Base-by-base conservation (phyloP, 92 coral and sea anemone species). In the Palythoa caribaeorum region DNA sequence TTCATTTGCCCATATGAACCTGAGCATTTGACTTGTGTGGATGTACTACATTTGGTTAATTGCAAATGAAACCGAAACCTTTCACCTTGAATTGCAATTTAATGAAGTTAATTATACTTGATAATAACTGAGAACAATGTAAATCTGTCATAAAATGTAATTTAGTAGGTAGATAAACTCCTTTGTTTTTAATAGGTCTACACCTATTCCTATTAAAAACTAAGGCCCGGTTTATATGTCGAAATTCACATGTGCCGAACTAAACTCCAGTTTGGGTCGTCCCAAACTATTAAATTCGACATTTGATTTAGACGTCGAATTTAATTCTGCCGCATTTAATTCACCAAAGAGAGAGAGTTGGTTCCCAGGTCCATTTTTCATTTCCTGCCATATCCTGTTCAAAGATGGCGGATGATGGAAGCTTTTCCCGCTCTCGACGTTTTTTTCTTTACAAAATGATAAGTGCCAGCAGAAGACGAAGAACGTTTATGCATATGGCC, bases 301-400 rank as follows among this genome's bases (percentile, higher is more conserved):
- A 59, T n/a, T 59, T 59, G 66, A 59, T 59, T 59, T 63, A 63
- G 71, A 63, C 36, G 71, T 63, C 71, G 71, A 63, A 63, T 63
- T 15, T 15, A 63, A 16, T 63, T 63, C 71, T 63, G 71, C 71
- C 71, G 71, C 28, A 63, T 63, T 63, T 63, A 63, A 16, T n/a
- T 63, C 71, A 63, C 9, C 21, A 2, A 63, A 28, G 21, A 9
- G 71, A 63, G 71, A 63, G 37, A 28, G 71, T 63, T 16, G 6
- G 20, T n/a, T 63, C 20, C 71, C 71, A 63, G 28, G 71, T 8
- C 71, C 6, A 1, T 63, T 63, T 63, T 63, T 63, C 28, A 44
- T n/a, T 63, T 63, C 71, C 70, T 37, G 37, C 71, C 71, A 16
- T 63, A 63, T 63, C 71, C 8, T 63, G 71, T n/a, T 63, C 71